phyloP scores from a whole-genome alignment of 2,888 invertebrate genomes.

The Phalera bucephala region DNA sequence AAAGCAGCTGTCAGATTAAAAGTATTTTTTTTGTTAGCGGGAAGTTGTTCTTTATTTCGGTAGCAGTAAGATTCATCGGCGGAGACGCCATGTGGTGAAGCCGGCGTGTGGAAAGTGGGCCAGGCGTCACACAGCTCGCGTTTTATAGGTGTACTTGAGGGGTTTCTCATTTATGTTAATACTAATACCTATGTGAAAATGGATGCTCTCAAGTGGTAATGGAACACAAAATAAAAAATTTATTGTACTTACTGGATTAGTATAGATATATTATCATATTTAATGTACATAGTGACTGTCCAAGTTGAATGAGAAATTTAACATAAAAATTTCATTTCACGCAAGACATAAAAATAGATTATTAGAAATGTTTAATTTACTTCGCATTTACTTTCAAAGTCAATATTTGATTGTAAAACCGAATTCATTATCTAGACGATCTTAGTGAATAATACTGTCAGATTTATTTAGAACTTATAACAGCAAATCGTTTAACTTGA shows the following conservation, averaged over 20 bases:
- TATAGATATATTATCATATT: too few species aligned
- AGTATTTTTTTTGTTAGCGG: slow-evolving; percentile 28
- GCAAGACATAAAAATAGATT: neutral
- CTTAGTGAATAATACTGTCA: too few species aligned
- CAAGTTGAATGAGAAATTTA: too few species aligned
- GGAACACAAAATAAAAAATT: neutral
- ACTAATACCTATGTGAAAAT: slow-evolving; percentile 32
- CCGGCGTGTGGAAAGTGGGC: slow-evolving; percentile 74
- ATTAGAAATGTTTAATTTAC: neutral
- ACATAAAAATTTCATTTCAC: neutral
- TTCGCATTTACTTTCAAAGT: neutral
- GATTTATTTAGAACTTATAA: too few species aligned
- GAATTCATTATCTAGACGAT: too few species aligned
- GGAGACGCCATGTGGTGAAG: slow-evolving; percentile 63
- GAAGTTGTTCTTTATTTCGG: slow-evolving; percentile 53
- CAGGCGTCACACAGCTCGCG: slow-evolving; percentile 75
- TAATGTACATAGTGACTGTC: too few species aligned
- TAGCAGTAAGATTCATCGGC: slow-evolving; percentile 44
- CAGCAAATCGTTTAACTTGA: too few species aligned
- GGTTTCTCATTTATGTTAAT: slow-evolving; percentile 59
- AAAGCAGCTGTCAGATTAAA: slow-evolving; percentile 46
- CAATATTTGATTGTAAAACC: too few species aligned
- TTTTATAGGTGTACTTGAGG: slow-evolving; percentile 68
- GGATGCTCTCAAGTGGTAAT: slow-evolving; percentile 21
- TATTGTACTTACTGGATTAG: too few species aligned